A percentile compares a stretch with the other conserved stretches of the same genome.
Evolutionary conservation across 2,797 vertebrate species (phyloP).

Genomic region (Cygnus olor): DNA sequence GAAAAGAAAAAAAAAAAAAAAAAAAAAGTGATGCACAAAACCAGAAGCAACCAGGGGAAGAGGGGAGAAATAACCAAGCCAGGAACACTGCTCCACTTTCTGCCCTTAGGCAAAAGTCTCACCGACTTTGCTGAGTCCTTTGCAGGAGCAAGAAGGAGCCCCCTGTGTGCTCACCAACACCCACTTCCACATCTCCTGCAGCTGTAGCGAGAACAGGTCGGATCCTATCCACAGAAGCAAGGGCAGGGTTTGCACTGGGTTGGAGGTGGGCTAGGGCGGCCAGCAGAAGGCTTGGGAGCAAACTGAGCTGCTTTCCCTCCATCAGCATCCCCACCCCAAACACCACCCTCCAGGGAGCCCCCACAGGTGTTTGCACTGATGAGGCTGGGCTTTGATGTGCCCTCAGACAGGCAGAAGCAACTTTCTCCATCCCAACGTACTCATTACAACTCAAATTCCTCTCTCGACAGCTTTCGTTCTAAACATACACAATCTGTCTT

Average conservation of each 20-base stretch:
- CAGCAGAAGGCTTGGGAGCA: neutral
- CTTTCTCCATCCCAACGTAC: neutral
- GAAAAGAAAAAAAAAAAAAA: neutral
- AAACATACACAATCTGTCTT: neutral
- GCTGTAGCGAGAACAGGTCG: neutral
- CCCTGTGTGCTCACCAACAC: accelerated
- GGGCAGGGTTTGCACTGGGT: neutral
- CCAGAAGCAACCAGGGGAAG: accelerated
- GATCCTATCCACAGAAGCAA: neutral
- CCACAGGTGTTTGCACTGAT: neutral
- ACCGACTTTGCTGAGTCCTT: neutral
- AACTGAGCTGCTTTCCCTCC: neutral
- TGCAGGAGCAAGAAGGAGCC: accelerated
- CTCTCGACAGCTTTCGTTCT: neutral
- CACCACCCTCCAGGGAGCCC: neutral
- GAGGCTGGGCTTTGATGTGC: neutral
- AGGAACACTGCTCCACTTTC: neutral
- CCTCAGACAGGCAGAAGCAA: neutral
- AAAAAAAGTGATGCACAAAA: neutral
- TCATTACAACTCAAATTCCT: neutral
- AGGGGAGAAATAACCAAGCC: neutral
- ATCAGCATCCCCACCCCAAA: neutral
- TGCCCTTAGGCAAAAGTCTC: neutral
- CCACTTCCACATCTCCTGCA: neutral
- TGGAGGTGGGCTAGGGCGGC: neutral